A percentile compares a stretch with the other conserved stretches of the same genome.
phyloP scores from a whole-genome alignment of 2,113 vertebrate species.

The Sylvilagus bachmani region DNA sequence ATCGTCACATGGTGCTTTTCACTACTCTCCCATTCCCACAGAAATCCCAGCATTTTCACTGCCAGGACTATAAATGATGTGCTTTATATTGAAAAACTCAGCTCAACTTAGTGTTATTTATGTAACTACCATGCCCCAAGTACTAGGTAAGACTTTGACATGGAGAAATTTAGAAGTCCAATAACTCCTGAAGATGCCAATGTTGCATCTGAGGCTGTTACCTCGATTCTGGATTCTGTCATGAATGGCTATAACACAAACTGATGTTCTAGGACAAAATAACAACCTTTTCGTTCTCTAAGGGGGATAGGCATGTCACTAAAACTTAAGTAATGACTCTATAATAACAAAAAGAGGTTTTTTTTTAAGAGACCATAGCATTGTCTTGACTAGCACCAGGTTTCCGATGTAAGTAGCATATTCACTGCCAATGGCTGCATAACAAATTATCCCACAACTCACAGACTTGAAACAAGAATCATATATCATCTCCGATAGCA shows the following conservation, averaged over 20 bases:
- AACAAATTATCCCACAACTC: neutral
- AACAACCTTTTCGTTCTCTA: neutral
- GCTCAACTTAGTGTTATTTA: neutral
- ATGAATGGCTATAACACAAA: neutral
- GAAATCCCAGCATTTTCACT: neutral
- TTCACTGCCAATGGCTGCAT: neutral
- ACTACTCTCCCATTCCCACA: neutral
- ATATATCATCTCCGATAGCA: neutral
- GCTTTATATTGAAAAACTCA: neutral
- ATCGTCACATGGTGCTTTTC: neutral
- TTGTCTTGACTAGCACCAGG: neutral
- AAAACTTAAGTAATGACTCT: neutral
- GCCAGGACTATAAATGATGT: neutral
- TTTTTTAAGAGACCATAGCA: neutral
- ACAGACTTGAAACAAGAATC: neutral
- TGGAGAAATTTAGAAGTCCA: neutral
- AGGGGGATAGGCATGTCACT: neutral
- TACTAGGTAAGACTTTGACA: neutral
- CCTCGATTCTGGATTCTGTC: neutral
- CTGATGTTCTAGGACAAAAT: neutral
- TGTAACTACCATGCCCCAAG: neutral
- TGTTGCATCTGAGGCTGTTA: neutral
- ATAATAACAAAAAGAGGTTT: neutral
- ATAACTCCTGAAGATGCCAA: neutral
- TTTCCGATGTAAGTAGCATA: neutral